Conservation (phyloP, 2,113 vertebrate species). For the Trachemys scripta region DNA sequence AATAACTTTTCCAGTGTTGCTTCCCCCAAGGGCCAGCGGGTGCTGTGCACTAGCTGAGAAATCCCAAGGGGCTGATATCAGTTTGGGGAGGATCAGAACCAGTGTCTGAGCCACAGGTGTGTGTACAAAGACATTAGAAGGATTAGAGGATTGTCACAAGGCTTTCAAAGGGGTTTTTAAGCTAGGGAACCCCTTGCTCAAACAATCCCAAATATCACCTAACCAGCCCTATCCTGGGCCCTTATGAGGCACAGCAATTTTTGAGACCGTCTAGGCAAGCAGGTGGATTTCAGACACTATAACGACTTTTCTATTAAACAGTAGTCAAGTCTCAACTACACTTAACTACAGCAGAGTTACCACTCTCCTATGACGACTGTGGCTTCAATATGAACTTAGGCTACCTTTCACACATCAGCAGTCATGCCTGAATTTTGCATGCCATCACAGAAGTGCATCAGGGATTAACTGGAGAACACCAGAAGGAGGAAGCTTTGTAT, state of each 20-base stretch:
- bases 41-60: neutral
- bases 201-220: neutral
- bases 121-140: neutral
- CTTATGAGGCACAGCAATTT: neutral
- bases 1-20: neutral
- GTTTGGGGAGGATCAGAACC: neutral
- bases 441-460: neutral
- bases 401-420: neutral
- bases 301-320: neutral
- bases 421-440: rapidly evolving
- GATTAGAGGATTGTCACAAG: neutral
- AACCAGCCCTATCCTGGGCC: neutral
- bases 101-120: neutral
- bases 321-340: neutral
- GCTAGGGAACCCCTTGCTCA: neutral
- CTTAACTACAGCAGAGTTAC: neutral
- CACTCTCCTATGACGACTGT: neutral
- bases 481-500: neutral
- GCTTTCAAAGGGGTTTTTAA: neutral
- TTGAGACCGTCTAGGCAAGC: neutral
- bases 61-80: neutral
- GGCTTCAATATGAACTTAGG: neutral
- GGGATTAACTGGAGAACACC: neutral
- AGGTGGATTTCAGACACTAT: neutral
- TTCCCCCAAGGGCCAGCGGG: neutral